Base-by-base conservation (phyloP, 1,140 invertebrate genomes). In the Hydropsyche tenuis region DNA sequence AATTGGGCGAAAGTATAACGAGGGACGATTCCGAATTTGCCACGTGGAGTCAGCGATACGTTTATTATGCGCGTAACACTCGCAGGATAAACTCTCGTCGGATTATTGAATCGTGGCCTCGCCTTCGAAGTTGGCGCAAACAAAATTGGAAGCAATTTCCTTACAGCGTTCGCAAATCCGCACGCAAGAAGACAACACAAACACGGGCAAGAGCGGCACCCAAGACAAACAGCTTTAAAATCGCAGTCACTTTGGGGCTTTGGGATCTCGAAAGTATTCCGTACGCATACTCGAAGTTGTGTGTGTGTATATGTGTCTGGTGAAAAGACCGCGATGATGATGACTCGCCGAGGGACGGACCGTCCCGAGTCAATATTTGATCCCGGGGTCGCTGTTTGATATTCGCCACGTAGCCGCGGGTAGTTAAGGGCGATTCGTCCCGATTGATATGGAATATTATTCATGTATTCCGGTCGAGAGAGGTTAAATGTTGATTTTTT, bases 71-170 rank as follows among this genome's bases (percentile, higher is more conserved):
- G n/a, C n/a, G n/a, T n/a, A n/a, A n/a, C 30, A 37, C 30, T 37
- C 3, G 30, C 45, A 23, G 56, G 68, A 70, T 70, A 70, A 70
- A 70, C 48, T 70, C 23, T 70, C 23, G 46, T 16, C 68, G 42
- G 66, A 69, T 69, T 69, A 69, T 69, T 69, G 66, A 69, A 70
- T 70, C 48, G 48, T 70, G 22, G 18, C 48, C 14, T 65, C 23
- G 68, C 45, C 20, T 60, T 70, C 68, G 27, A 56, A 70, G 48
- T 70, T 53, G 68, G 48, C 14, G 68, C 68, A 70, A 70, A 70
- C 68, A 70, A 70, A 70, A 70, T 70, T 70, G 68, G n/a, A 56
- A 56, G 68, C 68, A 70, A 70, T 70, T 70, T 70, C 68, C 68
- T 45, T 68, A 68, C 43, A 20, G 65, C 23, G 23, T 68, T 68